Evolutionary conservation across 2,888 invertebrate species (phyloP).

Genomic region (Julus scandinavius): DNA sequence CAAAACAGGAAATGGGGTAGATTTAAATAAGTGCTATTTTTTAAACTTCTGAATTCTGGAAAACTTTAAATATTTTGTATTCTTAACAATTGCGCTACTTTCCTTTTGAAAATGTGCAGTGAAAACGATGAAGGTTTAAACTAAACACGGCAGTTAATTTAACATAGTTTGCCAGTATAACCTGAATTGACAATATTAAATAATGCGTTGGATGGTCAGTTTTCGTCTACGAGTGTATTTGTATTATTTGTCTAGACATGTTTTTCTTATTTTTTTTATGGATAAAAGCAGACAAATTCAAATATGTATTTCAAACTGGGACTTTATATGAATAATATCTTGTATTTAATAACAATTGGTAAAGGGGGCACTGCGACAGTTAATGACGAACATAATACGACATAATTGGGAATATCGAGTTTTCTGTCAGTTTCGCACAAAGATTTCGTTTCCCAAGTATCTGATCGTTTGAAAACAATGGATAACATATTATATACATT

Average conservation of each 20-base stretch:
- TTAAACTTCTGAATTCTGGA: neutral
- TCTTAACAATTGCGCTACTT: neutral
- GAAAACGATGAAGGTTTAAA: neutral
- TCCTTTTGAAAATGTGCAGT: neutral
- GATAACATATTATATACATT: neutral
- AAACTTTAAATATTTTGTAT: neutral
- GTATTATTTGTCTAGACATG: neutral
- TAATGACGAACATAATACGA: slow-evolving; percentile 40
- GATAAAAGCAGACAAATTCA: slow-evolving; percentile 42
- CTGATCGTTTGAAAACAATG: neutral
- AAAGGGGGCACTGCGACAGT: neutral
- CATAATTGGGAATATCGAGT: neutral
- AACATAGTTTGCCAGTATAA: neutral
- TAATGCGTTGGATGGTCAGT: neutral
- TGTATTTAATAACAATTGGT: slow-evolving; percentile 4
- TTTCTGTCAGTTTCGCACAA: neutral
- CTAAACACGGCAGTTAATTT: neutral
- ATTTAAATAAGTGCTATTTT: neutral
- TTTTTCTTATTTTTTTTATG: neutral
- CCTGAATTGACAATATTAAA: neutral
- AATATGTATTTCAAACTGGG: slow-evolving; percentile 13
- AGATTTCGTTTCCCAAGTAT: neutral
- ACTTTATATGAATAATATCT: slow-evolving; percentile 15
- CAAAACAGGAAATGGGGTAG: neutral
- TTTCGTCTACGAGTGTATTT: neutral